These are phyloP conservation scores for Troides oblongomaculatus DNA, from an alignment of 2,888 invertebrate species.

Conservation along the genomic window DNA sequence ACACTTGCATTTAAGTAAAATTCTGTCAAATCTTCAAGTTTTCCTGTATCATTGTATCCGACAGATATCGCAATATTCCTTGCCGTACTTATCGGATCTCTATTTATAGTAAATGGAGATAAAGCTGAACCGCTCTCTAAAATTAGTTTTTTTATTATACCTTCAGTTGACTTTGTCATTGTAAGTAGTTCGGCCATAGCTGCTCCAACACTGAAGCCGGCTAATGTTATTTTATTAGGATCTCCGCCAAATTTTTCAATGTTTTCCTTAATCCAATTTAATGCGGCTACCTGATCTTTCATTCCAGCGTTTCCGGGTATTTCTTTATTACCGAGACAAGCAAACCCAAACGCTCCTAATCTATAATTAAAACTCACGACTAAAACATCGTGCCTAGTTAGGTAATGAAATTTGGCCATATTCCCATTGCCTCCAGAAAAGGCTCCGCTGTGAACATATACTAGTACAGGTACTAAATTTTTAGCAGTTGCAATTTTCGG, in stretches of 20 bases:
- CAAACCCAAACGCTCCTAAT: conserved; percentile 85
- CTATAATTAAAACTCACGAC: conserved; percentile 85
- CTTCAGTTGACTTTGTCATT: conserved; percentile 55
- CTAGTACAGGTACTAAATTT: conserved; percentile 62
- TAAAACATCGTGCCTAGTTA: conserved; percentile 84
- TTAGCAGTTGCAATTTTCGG: conserved; percentile 55
- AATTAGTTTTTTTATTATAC: conserved; percentile 62
- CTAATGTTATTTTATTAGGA: conserved; percentile 86
- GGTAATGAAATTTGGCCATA: conserved; percentile 76
- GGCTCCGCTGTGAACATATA: conserved; percentile 69
- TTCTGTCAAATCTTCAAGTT: conserved; percentile 60
- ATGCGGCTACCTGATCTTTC: conserved; percentile 89
- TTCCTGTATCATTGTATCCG: conserved; percentile 60
- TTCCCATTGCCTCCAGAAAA: conserved; percentile 63
- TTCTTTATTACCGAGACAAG: conserved; percentile 80
- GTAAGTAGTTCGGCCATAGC: conserved; percentile 69
- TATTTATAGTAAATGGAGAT: conserved; percentile 62
- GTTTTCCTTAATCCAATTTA: conserved; percentile 87
- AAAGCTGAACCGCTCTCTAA: conserved; percentile 70
- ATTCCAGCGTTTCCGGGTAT: conserved; percentile 92
- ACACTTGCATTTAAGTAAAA: conserved; percentile 58
- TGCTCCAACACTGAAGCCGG: conserved; percentile 91
- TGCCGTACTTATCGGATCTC: conserved; percentile 64
- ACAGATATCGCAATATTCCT: conserved; percentile 61
- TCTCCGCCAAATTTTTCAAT: conserved; percentile 90